These are phyloP conservation scores for Myocastor coypus DNA, from an alignment of 2,113 vertebrate species.

Conservation along the genomic window DNA sequence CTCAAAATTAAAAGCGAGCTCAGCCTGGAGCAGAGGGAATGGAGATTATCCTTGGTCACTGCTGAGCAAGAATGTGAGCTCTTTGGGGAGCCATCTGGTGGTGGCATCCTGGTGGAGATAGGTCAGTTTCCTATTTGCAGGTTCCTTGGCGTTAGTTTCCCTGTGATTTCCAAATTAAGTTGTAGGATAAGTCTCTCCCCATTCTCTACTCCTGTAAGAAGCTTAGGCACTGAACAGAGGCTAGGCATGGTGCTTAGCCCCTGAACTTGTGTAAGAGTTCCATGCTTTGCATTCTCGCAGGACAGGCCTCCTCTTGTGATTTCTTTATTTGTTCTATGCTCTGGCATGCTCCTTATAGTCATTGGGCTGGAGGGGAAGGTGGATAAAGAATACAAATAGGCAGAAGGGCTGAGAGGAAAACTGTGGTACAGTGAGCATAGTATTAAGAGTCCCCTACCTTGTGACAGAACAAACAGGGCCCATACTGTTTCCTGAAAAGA, in stretches of 20 bases:
- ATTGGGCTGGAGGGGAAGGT: background rate
- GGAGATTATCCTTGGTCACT: rapidly evolving
- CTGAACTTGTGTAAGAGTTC: too few species aligned
- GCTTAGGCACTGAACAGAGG: too few species aligned
- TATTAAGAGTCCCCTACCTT: background rate
- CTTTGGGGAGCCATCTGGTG: background rate
- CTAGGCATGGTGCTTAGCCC: background rate
- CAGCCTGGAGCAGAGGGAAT: too few species aligned
- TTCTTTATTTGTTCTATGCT: too few species aligned
- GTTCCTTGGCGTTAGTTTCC: too few species aligned
- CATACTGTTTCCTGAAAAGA: background rate
- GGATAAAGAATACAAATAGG: background rate
- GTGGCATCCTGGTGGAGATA: too few species aligned
- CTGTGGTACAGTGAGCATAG: rapidly evolving
- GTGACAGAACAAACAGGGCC: background rate
- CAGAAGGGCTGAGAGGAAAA: background rate
- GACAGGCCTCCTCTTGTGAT: background rate
- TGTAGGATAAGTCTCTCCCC: too few species aligned
- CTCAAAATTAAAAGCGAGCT: background rate
- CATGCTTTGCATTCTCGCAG: background rate
- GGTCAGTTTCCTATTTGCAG: background rate
- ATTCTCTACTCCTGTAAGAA: background rate
- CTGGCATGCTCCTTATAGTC: background rate
- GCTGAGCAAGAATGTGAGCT: rapidly evolving
- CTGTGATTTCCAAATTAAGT: background rate